Evolutionary conservation across 2,113 vertebrate species (phyloP), one percentile per base, ranked within the genome.

Genomic region (Notiomystis cincta): DNA sequence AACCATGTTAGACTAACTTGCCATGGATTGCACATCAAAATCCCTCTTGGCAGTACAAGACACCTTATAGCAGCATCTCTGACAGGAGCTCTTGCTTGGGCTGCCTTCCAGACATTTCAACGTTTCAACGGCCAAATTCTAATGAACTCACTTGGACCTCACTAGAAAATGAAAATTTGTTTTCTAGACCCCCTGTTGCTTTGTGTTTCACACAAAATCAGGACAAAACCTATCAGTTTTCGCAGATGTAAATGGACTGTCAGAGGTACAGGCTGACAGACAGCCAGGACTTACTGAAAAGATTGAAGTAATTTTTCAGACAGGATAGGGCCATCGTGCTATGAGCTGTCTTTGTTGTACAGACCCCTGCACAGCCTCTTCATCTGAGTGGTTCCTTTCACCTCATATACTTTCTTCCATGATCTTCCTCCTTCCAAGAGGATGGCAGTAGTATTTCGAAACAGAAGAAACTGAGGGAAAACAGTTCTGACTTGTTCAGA

Each of bases 391-490:
- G 47, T 31, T 75, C 47, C 30, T 1, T 62, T 72, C 56, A 83
- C 35, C 56, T 82, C 70, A n/a, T 37, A 51, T 67, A 80, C 50
- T 38, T 83, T 80, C 58, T 72, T 86, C 91, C 47, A 25, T 4
- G 30, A 54, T 47, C 42, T 47, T 79, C 24, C 44, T 56, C 22
- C 27, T 79, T 92, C 42, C 0, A 2, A 88, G 75, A 72, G 35
- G 50, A 45, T 19, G n/a, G 79, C 20, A 38, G 17, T 0, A 2
- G 45, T 76, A 15, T 72, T 85, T 80, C 0, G 0, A 35, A 70
- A 40, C 13, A 40, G 45, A 80, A 80, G 57, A 82, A 88, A 50
- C 9, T 7, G 66, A 86, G 75, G 37, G 23, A 65, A 50, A 66
- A 53, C 42, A 54, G 23, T 82, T 67, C 51, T 45, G 69, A 75